Percentiles rank a stretch among this genome's conserved stretches.
phyloP scores from a whole-genome alignment of 2,888 invertebrate species.

The Smittia sp. region DNA sequence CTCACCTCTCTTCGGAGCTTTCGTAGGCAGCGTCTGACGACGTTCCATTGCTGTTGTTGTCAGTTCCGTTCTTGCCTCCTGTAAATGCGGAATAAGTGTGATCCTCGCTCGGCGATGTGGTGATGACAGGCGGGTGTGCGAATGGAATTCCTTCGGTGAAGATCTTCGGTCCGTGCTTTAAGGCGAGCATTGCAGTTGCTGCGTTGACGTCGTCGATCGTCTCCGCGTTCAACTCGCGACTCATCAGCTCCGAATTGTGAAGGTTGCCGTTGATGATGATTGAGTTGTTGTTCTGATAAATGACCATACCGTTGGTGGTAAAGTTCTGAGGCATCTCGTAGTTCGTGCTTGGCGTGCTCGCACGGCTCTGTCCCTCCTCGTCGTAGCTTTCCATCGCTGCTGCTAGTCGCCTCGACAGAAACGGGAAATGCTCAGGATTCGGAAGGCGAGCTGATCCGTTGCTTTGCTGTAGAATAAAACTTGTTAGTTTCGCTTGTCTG shows the following conservation, averaged over 20 bases:
- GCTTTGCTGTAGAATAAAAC: constrained; percentile 44
- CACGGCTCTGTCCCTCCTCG: constrained; percentile 43
- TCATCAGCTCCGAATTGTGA: constrained; percentile 31
- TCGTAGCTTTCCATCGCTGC: constrained; percentile 50
- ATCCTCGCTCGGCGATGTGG: constrained; percentile 86
- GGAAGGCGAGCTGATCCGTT: constrained; percentile 56
- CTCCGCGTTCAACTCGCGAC: constrained; percentile 51
- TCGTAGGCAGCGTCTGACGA: constrained; percentile 61
- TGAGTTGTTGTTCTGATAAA: constrained; percentile 40
- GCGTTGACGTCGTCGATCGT: constrained; percentile 75
- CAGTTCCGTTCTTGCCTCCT: constrained; percentile 44
- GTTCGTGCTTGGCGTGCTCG: constrained; percentile 46
- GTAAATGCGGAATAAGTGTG: constrained; percentile 79
- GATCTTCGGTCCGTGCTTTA: constrained; percentile 79
- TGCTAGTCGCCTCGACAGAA: constrained; percentile 69
- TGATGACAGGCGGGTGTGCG: constrained; percentile 64
- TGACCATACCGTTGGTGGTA: constrained; percentile 12
- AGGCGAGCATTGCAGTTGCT: constrained; percentile 82
- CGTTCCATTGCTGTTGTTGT: constrained; percentile 53
- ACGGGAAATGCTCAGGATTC: constrained; percentile 79
- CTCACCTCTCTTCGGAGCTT: constrained; percentile 58
- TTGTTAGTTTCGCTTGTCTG: constrained; percentile 8
- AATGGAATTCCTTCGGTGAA: constrained; percentile 54
- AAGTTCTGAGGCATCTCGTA: constrained; percentile 37
- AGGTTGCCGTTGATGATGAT: constrained; percentile 39